Evolutionary conservation across 2,888 invertebrate species (phyloP), one percentile per base, ranked within the genome.

Genomic region (Stenotaenia linearis): DNA sequence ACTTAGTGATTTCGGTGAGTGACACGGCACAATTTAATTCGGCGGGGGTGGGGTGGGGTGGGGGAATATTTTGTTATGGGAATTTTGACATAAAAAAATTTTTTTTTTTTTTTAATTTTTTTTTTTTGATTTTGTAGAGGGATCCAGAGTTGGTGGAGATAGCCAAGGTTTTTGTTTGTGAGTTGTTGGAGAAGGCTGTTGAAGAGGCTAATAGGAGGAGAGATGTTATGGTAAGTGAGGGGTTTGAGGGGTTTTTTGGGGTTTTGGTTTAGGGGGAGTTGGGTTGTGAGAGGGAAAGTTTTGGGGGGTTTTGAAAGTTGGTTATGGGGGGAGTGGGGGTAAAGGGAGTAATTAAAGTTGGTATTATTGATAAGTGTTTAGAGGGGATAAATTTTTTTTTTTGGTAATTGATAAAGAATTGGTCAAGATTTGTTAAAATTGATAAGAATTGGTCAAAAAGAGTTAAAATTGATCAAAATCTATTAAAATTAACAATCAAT

Each of bases 1-100:
- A 56, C 56, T 56, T 56, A 56, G 56, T 18, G 56, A 56, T 56
- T 56, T 56, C 18, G 15, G 15, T 56, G 56, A 18, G n/a, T 56
- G 56, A 56, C 56, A 56, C 56, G 56, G 56, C 56, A 56, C 56
- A 56, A 56, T 56, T 56, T 56, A 56, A 56, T 56, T 56, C 56
- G 18, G 7, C 56, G 15, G n/a, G 18, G 15, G 15, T 56, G 15
- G 15, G 45, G 23, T n/a, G 56, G 7, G 18, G 4, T 56, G 18
- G 56, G 56, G 23, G 9, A 18, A 56, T 18, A 56, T 7, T 18
- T 56, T 56, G 1, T 18, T 18, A 10, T 56, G 18, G 7, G 23
- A 18, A 56, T 56, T 56, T 23, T 56, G n/a, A 50, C n/a, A n/a
- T 56, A 18, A 7, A 9, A n/a, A 4, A 6, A n/a, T 21, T 56